Evolutionary conservation across 2,113 vertebrate genomes (phyloP), one percentile per base, ranked within the genome.

Genomic region (Sylvilagus bachmani): DNA sequence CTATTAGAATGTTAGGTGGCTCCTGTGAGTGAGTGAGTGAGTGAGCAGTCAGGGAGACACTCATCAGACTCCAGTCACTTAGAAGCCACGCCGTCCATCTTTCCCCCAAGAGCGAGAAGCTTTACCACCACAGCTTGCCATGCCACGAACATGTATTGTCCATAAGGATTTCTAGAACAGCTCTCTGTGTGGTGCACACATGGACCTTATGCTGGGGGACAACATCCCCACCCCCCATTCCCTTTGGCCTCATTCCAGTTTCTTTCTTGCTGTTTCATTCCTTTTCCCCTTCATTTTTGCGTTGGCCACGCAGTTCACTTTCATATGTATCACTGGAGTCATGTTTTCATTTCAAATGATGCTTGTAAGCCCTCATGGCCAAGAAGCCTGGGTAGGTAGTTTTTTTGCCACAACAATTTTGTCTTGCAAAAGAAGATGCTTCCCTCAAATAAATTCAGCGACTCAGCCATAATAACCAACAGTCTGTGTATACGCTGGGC

Each of bases 281-380:
- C 9, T 66, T n/a, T 16, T 51, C 31, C 16, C n/a, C 61, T 38
- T 33, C 79, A 79, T 11, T 38, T 17, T 70, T 77, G 70, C 36
- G 36, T 33, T 69, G 86, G 78, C 51, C 64, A 67, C 85, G 55
- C 12, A n/a, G 7, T 66, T 95, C 25, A n/a, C 49, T 71, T 75
- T 62, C 31, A 0, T 19, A 1, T 27, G 31, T 33, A 44, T 51
- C 51, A 21, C 33, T 49, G 10, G 64, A 33, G 14, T n/a, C 61
- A 3, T 73, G 38, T 66, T 91, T 95, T 83, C 81, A 6, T 86
- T 89, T 89, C 89, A 75, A 19, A 75, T 55, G 58, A 33, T 66
- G 38, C 84, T 67, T 81, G 9, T 24, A 62, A 62, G 58, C 69
- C 74, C 62, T 86, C 33, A 49, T 29, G 36, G 25, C 74, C 64